These are phyloP conservation scores for Piscicola geometra DNA, from an alignment of 2,888 invertebrate species.

Conservation along the genomic window DNA sequence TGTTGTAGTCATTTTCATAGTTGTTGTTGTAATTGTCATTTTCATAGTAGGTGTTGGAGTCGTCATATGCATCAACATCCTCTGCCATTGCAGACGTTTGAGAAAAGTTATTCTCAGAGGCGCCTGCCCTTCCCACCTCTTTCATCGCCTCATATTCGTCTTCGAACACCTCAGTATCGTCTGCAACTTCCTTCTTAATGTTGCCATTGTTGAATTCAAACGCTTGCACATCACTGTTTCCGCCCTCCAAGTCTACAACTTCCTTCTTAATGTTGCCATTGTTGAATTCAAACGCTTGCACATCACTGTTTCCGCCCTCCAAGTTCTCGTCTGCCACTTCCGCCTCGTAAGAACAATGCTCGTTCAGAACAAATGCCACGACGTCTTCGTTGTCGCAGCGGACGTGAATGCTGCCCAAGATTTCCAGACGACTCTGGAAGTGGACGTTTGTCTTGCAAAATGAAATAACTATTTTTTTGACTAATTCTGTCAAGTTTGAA, in stretches of 20 bases:
- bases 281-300: too few species aligned
- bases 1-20: not conserved
- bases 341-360: slow-evolving; percentile 27
- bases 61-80: too few species aligned
- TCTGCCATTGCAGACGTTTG: too few species aligned
- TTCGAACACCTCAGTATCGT: too few species aligned
- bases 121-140: too few species aligned
- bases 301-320: too few species aligned
- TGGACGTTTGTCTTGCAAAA: slow-evolving; percentile 37
- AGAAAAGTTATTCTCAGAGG: too few species aligned
- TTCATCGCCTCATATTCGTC: too few species aligned
- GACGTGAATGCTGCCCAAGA: slow-evolving; percentile 38
- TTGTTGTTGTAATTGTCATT: not conserved
- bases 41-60: not conserved
- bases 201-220: not conserved
- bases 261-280: not conserved
- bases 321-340: not conserved
- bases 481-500: slow-evolving; percentile 35
- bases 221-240: not conserved
- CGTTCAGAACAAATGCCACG: slow-evolving; percentile 38
- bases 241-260: not conserved
- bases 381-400: slow-evolving; percentile 35
- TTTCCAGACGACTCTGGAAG: slow-evolving; percentile 28
- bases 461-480: slow-evolving; percentile 36
- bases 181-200: too few species aligned